Evolutionary conservation across 2,113 vertebrate genomes (phyloP), one percentile per base, ranked within the genome.

Genomic region (Aspidoscelis tigris): DNA sequence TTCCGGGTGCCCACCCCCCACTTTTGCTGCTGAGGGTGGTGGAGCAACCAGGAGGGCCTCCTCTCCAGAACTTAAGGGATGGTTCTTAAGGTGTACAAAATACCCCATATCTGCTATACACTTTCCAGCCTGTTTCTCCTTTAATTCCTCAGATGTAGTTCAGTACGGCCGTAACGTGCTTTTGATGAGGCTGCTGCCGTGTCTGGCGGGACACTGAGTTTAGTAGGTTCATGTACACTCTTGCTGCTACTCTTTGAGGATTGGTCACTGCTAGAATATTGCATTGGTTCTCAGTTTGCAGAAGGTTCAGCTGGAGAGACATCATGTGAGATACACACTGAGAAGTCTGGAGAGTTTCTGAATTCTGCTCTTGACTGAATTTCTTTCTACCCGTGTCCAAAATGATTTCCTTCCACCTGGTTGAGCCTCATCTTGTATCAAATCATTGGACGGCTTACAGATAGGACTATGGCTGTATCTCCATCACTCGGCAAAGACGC

Each of bases 71-170:
- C 33, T 33, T 33, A 33, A 33, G 33, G 33, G 33, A 33, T 26
- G 47, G 21, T 47, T 74, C 44, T 21, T 74, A 33, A 33, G 33
- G 47, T 50, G 8, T 50, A 50, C 47, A 9, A 50, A 50, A 50
- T 50, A 50, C 5, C 8, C 47, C 8, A 2, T 50, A 9, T 74
- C 88, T 92, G 85, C 65, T 85, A 82, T 90, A n/a, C 84, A 81
- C 44, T 86, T 80, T 0, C 0, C 75, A 87, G 66, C 89, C 83
- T 91, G 47, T 78, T 5, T 26, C 47, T 50, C 47, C 5, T 9
- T 75, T 79, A 21, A 85, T 41, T 53, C 82, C 79, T n/a, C 33
- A 7, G 55, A n/a, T 58, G 18, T 21, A 50, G 14, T 7, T 69
- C 33, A 5, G 22, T 41, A 44, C 70, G 69, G 0, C 2, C 85